Evolutionary conservation across 1,140 invertebrate genomes (phyloP), one percentile per base, ranked within the genome.

Genomic region (Geopemphigus sp.): DNA sequence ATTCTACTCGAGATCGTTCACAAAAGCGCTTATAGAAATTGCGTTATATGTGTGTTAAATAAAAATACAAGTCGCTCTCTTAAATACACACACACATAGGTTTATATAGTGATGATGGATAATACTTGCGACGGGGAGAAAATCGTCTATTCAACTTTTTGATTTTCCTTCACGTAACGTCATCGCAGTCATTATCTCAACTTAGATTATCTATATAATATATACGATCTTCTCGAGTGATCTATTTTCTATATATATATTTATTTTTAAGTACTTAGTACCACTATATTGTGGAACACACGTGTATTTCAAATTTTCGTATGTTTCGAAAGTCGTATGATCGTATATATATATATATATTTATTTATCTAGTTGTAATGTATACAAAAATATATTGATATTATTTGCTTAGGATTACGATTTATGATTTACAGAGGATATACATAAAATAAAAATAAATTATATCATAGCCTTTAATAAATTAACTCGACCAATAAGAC

Each of bases 91-190:
- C 8, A 39, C 8, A 39, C 8, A 39, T 39, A 8, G 32, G 3
- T 39, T 39, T 39, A 8, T 39, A 39, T 39, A 39, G 32, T 39
- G 32, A 39, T 39, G 32, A 39, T 39, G 32, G 14, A n/a, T 72
- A 72, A 54, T 29, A 29, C 17, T 24, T 12, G 50, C 47, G 12
- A 50, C 3, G 17, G 11, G 24, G 3, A 72, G 24, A 53, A 70
- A 29, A 54, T 72, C 47, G 12, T 47, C 24, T 70, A 50, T 72
- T 72, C 68, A 72, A 29, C 24, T 45, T 72, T 72, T 72, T 54
- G 68, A 72, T 72, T 72, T 72, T 53, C 29, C 17, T 72, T 26
- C 50, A 19, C 14, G 24, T 22, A 53, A 26, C 19, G 24, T n/a
- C 29, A 39, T 72, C 68, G 53, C 29, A 14, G 26, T 53, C 19